Evolutionary conservation across 2,888 invertebrate species (phyloP), one percentile per base, ranked within the genome.

Genomic region (Caenorhabditis becei): DNA sequence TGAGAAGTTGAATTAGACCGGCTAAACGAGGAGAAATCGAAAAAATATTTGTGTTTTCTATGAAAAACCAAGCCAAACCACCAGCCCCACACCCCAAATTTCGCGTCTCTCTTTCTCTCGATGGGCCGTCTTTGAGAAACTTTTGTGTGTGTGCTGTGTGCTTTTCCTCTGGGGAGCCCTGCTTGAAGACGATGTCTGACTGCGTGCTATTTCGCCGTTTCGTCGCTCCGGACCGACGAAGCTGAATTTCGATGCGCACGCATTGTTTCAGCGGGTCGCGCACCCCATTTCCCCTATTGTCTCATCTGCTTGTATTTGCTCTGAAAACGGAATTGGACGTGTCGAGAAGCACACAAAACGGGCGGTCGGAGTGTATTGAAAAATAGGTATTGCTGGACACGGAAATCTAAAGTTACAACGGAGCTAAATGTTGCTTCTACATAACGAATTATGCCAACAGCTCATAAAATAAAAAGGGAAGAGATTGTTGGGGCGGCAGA

Each of bases 81-180:
- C 10, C 41, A 41, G 2, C 41, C 5, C 41, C 62, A 49, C 35
- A 54, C 37, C 47, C 44, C 28, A 20, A 54, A 56, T 56, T 44
- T 67, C 23, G 44, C 54, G 44, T 16, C 23, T 59, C 41, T 3
- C 54, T 26, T 14, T 26, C 24, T n/a, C n/a, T 28, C 26, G 26
- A n/a, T n/a, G n/a, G n/a, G n/a, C n/a, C 26, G n/a, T 54, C 54
- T 26, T 54, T 10, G 0, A 26, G 61, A 44, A 61, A 53, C 53
- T 49, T 59, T 53, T 18, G 37, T 26, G 49, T 26, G 32, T 61
- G 51, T 69, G 69, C 41, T 61, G 70, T 70, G 53, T 70, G 53
- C 63, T 65, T 65, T 56, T 58, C 51, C 72, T 58, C 58, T 62
- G 63, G 72, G 72, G 72, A 65, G 56, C 37, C 16, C 53, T 56